Conservation (phyloP, 2,888 invertebrate species). For the Leucophenga maculata region DNA sequence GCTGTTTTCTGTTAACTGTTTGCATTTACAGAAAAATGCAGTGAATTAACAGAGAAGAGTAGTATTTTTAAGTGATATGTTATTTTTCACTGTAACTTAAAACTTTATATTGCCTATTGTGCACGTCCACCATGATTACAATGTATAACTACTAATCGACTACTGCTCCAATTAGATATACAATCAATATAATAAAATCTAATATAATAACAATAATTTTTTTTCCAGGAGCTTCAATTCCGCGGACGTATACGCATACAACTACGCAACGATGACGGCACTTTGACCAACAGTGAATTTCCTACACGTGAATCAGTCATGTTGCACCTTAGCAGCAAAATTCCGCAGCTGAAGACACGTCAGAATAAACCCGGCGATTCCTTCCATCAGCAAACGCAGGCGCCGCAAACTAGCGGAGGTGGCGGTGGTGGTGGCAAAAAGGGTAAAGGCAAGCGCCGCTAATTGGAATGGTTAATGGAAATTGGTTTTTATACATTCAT, state of each 20-base stretch:
- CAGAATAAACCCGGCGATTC: conserved; percentile 72
- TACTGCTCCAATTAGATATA: no score
- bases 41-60: no score
- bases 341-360: conserved; percentile 91
- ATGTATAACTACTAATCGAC: no score
- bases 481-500: not conserved
- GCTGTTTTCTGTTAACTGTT: no score
- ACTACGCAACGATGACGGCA: conserved; percentile 90
- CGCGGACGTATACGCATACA: conserved; percentile 94
- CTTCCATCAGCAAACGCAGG: conserved; percentile 46
- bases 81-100: no score
- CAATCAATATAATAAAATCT: no score
- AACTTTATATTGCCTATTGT: no score
- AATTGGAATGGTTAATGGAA: not conserved
- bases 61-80: no score
- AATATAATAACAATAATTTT: no score
- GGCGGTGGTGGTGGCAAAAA: conserved; percentile 66
- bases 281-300: conserved; percentile 80
- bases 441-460: conserved; percentile 70
- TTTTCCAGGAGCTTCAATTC: conserved; percentile 79
- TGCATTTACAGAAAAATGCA: no score
- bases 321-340: conserved; percentile 84
- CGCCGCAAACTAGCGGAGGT: conserved; percentile 39
- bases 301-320: conserved; percentile 85
- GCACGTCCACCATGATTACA: no score